phyloP scores from a whole-genome alignment of 2,888 invertebrate genomes.

The Latrodectus hesperus region DNA sequence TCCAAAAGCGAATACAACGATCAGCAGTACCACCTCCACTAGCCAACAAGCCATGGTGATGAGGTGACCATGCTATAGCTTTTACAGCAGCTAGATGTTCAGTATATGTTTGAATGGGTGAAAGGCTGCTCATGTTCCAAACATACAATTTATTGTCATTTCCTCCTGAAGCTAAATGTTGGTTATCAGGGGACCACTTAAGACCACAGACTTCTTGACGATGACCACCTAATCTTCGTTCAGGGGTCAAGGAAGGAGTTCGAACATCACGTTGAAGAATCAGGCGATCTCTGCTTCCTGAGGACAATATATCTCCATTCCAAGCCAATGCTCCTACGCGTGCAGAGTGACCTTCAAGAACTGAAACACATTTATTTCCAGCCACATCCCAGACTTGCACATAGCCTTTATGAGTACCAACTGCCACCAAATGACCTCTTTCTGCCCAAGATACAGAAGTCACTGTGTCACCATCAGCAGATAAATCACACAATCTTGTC shows the following conservation, averaged over 20 bases:
- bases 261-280: conserved; percentile 96
- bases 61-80: conserved; percentile 99
- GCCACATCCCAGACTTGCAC: conserved; percentile 99
- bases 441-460: conserved; percentile 99
- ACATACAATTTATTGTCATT: conserved; percentile 97
- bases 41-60: conserved; percentile 96
- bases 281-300: conserved; percentile 94
- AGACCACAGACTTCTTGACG: conserved; percentile 98
- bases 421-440: conserved; percentile 95
- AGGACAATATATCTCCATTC: conserved; percentile 97
- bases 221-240: conserved; percentile 90
- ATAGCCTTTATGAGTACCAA: conserved; percentile 97
- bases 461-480: conserved; percentile 93
- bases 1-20: conserved; percentile 97
- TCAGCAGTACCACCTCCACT: conserved; percentile 99
- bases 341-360: conserved; percentile 92
- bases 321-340: conserved; percentile 91
- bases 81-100: conserved; percentile 98
- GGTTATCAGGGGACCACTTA: conserved; percentile 98
- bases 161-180: conserved; percentile 97
- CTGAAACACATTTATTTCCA: conserved; percentile 92
- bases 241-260: conserved; percentile 84
- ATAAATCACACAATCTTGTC: conserved; percentile 88
- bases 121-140: conserved; percentile 89
- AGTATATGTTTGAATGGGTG: conserved; percentile 95